Base-by-base conservation (phyloP, 2,888 invertebrate genomes). In the Dinocampus coccinellae region DNA sequence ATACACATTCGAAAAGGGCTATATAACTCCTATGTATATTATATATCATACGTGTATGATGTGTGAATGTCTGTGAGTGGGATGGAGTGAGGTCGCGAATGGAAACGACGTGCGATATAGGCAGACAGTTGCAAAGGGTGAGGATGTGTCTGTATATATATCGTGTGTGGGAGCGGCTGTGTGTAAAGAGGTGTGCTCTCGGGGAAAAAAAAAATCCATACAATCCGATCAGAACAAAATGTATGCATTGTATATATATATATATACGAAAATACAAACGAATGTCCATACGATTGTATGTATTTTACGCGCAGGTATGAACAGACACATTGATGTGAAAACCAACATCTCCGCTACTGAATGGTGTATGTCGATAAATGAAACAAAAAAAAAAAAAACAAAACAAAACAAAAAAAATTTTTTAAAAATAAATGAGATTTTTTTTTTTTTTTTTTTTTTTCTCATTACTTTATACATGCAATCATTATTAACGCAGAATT, bases 211-310 rank as follows among this genome's bases (percentile, higher is more conserved):
- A 86, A 86, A 87, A 87, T 87, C 86, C 86, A 87, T 87, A 87
- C 85, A 85, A 86, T 86, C 86, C 83, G 84, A 87, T 87, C 84
- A 80, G 81, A 81, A 85, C 85, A 86, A n/a, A n/a, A 86, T 86
- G 84, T 86, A 83, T 85, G 83, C 82, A 47, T 47, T 47, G 16
- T 47, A 47, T 47, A 47, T 16, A 16, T 4, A 47, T 3, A 47
- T 16, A 47, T 16, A 47, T 47, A 20, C 47, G 16, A 47, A 47
- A 47, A 47, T 20, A 47, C 47, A 47, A 85, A 84, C 83, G 84
- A 85, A 83, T 83, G 85, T 81, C 84, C 47, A 47, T 47, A 47
- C 83, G 81, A 85, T 85, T 84, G 84, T 83, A 83, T 83, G 81
- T 83, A 82, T 82, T 82, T 81, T 58, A 39, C 83, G 82, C 82